Percentiles rank a stretch among this genome's conserved stretches.
These are phyloP conservation scores for Himalopsyche japonica DNA, from an alignment of 2,888 invertebrate species.

Conservation along the genomic window DNA sequence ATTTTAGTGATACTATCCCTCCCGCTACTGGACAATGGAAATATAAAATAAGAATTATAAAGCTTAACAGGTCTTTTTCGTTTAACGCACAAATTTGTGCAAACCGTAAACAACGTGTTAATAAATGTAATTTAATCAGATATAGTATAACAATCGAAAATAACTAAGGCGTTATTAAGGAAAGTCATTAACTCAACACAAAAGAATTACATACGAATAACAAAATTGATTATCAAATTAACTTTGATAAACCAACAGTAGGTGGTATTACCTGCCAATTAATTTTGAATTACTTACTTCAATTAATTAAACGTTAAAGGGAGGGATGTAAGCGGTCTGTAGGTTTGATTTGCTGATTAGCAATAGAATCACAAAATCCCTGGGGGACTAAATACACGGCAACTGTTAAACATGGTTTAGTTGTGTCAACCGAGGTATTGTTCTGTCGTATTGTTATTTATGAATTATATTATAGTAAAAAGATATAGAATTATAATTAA, in stretches of 20 bases:
- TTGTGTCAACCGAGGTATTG: background rate
- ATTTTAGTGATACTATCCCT: too few relatives aligned
- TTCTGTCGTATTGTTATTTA: background rate
- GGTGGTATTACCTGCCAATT: background rate
- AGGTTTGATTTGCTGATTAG: background rate
- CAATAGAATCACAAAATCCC: background rate
- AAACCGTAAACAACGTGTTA: too few relatives aligned
- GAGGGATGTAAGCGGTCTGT: background rate
- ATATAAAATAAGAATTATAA: too few relatives aligned
- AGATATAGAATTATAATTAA: too few relatives aligned
- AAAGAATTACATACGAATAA: background rate
- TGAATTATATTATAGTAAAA: too few relatives aligned
- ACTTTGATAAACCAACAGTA: background rate
- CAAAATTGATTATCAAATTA: background rate
- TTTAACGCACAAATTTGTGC: too few relatives aligned
- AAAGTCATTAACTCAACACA: background rate
- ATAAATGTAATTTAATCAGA: background rate
- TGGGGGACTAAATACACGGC: background rate
- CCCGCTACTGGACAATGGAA: too few relatives aligned
- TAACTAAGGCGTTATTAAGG: background rate
- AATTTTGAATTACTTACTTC: background rate
- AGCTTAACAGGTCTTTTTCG: too few relatives aligned
- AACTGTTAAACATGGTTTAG: background rate
- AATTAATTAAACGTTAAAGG: background rate
- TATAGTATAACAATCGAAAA: background rate